Conservation (phyloP, 1,140 invertebrate genomes). For the Hormaphis cornu region DNA sequence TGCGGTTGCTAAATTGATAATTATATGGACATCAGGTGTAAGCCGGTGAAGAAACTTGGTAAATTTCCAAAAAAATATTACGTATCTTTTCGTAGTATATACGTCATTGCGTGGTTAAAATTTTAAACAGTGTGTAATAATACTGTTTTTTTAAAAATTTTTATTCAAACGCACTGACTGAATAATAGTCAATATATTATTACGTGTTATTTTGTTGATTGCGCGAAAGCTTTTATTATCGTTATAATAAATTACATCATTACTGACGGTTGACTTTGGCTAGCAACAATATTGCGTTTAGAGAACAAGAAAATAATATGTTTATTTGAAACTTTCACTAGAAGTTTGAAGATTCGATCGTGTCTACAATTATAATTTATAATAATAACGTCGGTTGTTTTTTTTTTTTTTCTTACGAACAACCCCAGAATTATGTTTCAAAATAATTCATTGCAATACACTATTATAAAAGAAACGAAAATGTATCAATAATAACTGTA, state of each 20-base stretch:
- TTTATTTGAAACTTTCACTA: slow-evolving; percentile 11
- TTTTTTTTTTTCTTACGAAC: background rate
- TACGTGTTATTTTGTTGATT: too few species aligned
- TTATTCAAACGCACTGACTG: too few species aligned
- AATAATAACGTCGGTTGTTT: background rate
- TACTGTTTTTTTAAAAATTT: background rate
- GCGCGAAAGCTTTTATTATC: too few species aligned
- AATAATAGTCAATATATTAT: too few species aligned
- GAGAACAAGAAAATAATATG: background rate
- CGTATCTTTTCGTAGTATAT: background rate
- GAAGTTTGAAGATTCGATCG: background rate
- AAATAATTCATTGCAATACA: background rate
- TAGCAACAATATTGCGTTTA: background rate
- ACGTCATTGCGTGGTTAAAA: background rate
- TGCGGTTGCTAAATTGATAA: background rate
- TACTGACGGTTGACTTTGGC: background rate
- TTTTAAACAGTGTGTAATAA: background rate
- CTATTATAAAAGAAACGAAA: too few species aligned
- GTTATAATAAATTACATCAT: too few species aligned
- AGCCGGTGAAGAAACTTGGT: slow-evolving; percentile 6
- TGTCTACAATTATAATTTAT: slow-evolving; percentile 10
- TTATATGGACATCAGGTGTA: background rate
- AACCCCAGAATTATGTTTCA: background rate
- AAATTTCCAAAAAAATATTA: slow-evolving; percentile 2
- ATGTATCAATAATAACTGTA: too few species aligned